phyloP scores from a whole-genome alignment of 2,888 invertebrate genomes.

The Aspidapion aeneum region DNA sequence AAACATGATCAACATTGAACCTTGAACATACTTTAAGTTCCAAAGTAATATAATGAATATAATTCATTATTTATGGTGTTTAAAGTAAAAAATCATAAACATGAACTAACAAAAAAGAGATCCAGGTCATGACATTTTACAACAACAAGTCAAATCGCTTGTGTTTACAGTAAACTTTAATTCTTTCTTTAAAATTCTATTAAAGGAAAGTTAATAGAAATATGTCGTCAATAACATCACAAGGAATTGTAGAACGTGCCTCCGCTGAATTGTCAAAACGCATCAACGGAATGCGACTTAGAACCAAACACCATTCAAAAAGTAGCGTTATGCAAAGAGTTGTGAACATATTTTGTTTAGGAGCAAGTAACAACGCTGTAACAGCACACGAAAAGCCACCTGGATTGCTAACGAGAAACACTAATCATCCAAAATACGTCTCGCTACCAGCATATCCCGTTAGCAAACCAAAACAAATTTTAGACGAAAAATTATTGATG shows the following conservation, averaged over 20 bases:
- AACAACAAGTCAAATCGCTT: too few species aligned
- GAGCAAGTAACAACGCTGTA: conserved; percentile 43
- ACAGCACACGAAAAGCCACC: conserved; percentile 52
- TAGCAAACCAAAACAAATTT: conserved; percentile 55
- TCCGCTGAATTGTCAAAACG: conserved; percentile 87
- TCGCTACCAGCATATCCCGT: too few species aligned
- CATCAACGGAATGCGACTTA: conserved; percentile 70
- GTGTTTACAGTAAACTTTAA: too few species aligned
- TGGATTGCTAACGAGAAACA: conserved; percentile 42
- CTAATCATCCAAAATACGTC: conserved; percentile 14
- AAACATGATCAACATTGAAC: too few species aligned
- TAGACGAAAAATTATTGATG: conserved; percentile 79
- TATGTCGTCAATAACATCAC: conserved; percentile 47
- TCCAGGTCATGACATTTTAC: too few species aligned
- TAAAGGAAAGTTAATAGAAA: too few species aligned
- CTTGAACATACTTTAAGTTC: too few species aligned
- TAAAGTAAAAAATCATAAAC: too few species aligned
- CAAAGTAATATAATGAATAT: too few species aligned
- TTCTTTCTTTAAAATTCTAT: too few species aligned
- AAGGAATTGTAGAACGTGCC: conserved; percentile 88
- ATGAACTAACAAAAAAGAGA: too few species aligned
- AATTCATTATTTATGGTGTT: too few species aligned
- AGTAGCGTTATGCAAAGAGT: conserved; percentile 83
- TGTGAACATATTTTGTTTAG: conserved; percentile 81
- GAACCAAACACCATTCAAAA: conserved; percentile 42